Base-by-base conservation (phyloP, 2,888 invertebrate genomes). In the Dryomyza anilis region DNA sequence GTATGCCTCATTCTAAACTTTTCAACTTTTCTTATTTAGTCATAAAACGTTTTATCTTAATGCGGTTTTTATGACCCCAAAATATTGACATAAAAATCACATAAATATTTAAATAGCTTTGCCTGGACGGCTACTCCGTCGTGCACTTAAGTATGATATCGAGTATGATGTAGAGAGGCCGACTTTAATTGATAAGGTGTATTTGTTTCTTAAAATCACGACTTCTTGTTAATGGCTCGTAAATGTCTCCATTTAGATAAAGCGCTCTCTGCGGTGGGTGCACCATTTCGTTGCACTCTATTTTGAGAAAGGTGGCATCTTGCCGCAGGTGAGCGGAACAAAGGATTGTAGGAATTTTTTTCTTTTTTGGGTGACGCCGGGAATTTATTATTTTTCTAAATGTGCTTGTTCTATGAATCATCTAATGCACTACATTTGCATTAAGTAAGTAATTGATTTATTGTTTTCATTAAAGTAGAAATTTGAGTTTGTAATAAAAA, bases 261-360 rank as follows among this genome's bases (percentile, higher is more conserved):
- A 5, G 3, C 1, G n/a, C 23, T 21, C 8, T 25, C 4, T n/a
- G 50, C 23, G n/a, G n/a, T n/a, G n/a, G n/a, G n/a, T n/a, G n/a
- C n/a, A n/a, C n/a, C n/a, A n/a, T n/a, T n/a, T n/a, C n/a, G n/a
- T n/a, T n/a, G n/a, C n/a, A n/a, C n/a, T n/a, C n/a, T n/a, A n/a
- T n/a, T n/a, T n/a, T n/a, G n/a, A n/a, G n/a, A n/a, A 52, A 52
- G 50, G 50, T 52, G 50, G 50, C 50, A 52, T 27, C 50, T 14
- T 25, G 43, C 43, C 8, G 43, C 43, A 16, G 43, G 43, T 43
- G 7, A 16, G 43, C 16, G 19, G 16, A 8, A 6, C 16, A 16
- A 16, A 43, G 8, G 16, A 43, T 6, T 43, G 43, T 43, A 43
- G 19, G 43, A 16, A 16, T 14, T 39, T 39, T n/a, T 16, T 39